Conservation (phyloP, 92 coral and sea anemone genomes). For the Epizoanthus ramosus region DNA sequence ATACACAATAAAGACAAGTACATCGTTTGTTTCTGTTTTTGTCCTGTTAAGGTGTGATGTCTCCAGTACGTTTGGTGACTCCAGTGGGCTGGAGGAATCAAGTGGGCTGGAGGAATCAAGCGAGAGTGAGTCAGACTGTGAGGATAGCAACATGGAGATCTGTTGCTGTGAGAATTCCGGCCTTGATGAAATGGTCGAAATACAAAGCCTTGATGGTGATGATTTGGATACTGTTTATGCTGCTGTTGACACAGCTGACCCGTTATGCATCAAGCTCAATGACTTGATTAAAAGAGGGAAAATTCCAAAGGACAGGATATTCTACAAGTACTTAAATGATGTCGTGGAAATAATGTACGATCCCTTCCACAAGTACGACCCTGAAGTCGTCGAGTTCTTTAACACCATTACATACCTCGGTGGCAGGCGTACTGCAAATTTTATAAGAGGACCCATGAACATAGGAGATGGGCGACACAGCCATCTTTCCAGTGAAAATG, state of each 20-base stretch:
- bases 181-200: slow-evolving; percentile 19
- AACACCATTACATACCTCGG: slow-evolving; percentile 49
- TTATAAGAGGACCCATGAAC: slow-evolving; percentile 42
- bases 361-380: slow-evolving; percentile 48
- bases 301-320: slow-evolving; percentile 43
- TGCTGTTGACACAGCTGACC: slow-evolving; percentile 36
- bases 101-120: too few species aligned
- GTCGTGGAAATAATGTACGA: slow-evolving; percentile 17
- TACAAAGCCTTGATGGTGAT: slow-evolving; percentile 23
- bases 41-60: too few species aligned
- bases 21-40: too few species aligned
- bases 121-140: slow-evolving; percentile 16
- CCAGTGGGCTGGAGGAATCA: too few species aligned
- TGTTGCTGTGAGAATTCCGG: neutral
- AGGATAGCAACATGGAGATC: slow-evolving; percentile 16
- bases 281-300: slow-evolving; percentile 37
- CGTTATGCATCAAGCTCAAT: slow-evolving; percentile 33
- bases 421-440: slow-evolving; percentile 38
- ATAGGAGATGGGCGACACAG: slow-evolving; percentile 30
- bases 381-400: slow-evolving; percentile 54
- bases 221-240: slow-evolving; percentile 34
- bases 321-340: neutral
- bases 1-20: too few species aligned
- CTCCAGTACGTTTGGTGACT: too few species aligned
- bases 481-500: slow-evolving; percentile 20